Evolutionary conservation across 2,113 vertebrate species (phyloP), one percentile per base, ranked within the genome.

Genomic region (Craseonycteris thonglongyai): DNA sequence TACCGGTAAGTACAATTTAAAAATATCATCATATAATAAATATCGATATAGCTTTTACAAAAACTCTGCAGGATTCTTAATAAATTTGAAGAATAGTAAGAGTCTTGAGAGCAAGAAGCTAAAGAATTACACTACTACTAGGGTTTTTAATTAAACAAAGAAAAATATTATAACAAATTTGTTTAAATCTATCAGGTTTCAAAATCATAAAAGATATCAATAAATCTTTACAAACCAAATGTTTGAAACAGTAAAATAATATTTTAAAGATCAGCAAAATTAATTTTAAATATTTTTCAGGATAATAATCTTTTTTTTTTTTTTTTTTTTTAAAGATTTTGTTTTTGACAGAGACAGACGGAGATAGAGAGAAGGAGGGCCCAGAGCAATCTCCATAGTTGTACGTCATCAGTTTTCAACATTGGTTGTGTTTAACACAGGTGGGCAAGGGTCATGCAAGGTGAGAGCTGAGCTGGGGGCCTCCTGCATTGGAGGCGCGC

Each of bases 191-290:
- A n/a, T 59, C 33, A 89, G 38, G 14, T 76, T 89, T 86, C 18
- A 89, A 94, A 95, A 89, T 58, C 35, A 42, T 79, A 68, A 93
- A 51, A 42, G n/a, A 47, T 14, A 92, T 3, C 5, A 71, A 51
- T 56, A 91, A 86, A 94, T 88, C 85, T 90, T 66, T n/a, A n/a
- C n/a, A 86, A 91, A 61, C 14, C 16, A 71, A 88, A 59, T 66
- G n/a, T 45, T 86, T 87, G 42, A 88, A 79, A 90, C 87, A 74
- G 28, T 51, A 68, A 91, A 91, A 21, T 3, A 80, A 28, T 16
- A n/a, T n/a, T n/a, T n/a, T n/a, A 89, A 90, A 74, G 35, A 65
- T 83, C 11, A 74, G 51, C 19, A 74, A 66, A 90, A 84, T 81
- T 81, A 7, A 95, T 49, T 88, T 94, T 42, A 69, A 78, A 30